Percentiles rank a stretch among this genome's conserved stretches.
These are phyloP conservation scores for Meghimatium bilineatum DNA, from an alignment of 2,888 invertebrate genomes.

Conservation along the genomic window DNA sequence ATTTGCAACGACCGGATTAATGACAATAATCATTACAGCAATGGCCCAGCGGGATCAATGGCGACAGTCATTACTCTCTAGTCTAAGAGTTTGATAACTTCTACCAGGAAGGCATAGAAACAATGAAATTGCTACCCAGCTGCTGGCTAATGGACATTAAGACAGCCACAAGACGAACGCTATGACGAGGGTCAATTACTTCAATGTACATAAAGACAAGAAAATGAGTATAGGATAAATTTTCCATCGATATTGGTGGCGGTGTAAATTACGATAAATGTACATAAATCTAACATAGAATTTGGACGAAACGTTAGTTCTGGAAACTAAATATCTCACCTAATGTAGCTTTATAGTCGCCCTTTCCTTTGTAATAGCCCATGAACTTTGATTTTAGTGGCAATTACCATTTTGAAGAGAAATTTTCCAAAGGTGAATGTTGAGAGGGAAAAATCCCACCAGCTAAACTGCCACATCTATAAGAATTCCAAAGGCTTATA, in stretches of 20 bases:
- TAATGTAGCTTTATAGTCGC: slow-evolving; percentile 46
- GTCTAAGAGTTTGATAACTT: slow-evolving; percentile 2
- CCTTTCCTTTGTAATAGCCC: slow-evolving; percentile 34
- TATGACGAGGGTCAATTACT: slow-evolving; percentile 21
- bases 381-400: slow-evolving; percentile 4
- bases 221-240: neutral
- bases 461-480: slow-evolving; percentile 19
- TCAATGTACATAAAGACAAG: slow-evolving; percentile 36
- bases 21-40: neutral
- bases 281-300: slow-evolving; percentile 37
- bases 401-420: slow-evolving; percentile 34
- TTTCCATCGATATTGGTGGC: neutral
- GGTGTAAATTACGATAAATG: slow-evolving; percentile 30
- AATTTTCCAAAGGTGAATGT: neutral
- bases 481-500: slow-evolving; percentile 41
- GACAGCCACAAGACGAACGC: slow-evolving; percentile 19
- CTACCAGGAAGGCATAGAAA: neutral
- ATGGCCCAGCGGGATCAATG: neutral
- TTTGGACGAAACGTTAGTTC: slow-evolving; percentile 6
- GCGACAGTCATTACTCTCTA: neutral
- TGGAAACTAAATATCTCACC: slow-evolving; percentile 39
- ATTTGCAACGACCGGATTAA: slow-evolving; percentile 28
- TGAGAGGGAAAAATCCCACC: neutral
- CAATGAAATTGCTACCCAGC: slow-evolving; percentile 36
- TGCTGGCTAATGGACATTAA: slow-evolving; percentile 36